These are phyloP conservation scores for Calycopis cecrops DNA, from an alignment of 1,140 invertebrate genomes.

Conservation along the genomic window DNA sequence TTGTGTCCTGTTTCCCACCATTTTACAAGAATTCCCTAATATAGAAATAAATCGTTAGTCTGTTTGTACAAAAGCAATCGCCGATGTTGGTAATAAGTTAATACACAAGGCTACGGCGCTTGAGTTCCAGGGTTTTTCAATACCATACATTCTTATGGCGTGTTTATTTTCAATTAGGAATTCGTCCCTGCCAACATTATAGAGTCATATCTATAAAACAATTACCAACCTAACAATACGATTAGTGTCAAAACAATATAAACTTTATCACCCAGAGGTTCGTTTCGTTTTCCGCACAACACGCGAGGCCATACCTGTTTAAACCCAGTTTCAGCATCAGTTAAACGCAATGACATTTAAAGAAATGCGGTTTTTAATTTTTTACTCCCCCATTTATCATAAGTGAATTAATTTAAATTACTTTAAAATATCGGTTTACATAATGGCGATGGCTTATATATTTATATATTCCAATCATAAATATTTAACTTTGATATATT, in stretches of 20 bases:
- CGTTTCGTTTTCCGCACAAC: slow-evolving; percentile 17
- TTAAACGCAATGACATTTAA: slow-evolving; percentile 50
- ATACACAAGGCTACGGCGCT: not conserved
- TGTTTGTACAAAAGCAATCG: too few relatives aligned
- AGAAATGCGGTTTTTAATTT: slow-evolving; percentile 51
- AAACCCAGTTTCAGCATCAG: slow-evolving; percentile 46
- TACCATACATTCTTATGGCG: slow-evolving; percentile 36
- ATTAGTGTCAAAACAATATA: slow-evolving; percentile 23
- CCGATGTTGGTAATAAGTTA: too few relatives aligned
- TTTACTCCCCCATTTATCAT: slow-evolving; percentile 59
- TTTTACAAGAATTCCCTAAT: too few relatives aligned
- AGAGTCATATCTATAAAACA: slow-evolving; percentile 51
- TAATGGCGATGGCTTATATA: slow-evolving; percentile 32
- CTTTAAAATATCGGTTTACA: slow-evolving; percentile 60
- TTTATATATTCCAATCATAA: slow-evolving; percentile 23
- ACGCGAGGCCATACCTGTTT: slow-evolving; percentile 28
- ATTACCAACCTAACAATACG: slow-evolving; percentile 41
- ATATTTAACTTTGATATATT: slow-evolving; percentile 37
- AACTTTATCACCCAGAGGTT: slow-evolving; percentile 22
- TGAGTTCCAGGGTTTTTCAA: slow-evolving; percentile 6
- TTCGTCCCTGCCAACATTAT: slow-evolving; percentile 46
- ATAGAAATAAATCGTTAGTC: too few relatives aligned
- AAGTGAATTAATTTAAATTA: slow-evolving; percentile 71
- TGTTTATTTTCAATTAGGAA: slow-evolving; percentile 53
- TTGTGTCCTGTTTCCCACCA: too few relatives aligned